Base-by-base conservation (phyloP, 2,113 vertebrate genomes). In the Thryonomys swinderianus region DNA sequence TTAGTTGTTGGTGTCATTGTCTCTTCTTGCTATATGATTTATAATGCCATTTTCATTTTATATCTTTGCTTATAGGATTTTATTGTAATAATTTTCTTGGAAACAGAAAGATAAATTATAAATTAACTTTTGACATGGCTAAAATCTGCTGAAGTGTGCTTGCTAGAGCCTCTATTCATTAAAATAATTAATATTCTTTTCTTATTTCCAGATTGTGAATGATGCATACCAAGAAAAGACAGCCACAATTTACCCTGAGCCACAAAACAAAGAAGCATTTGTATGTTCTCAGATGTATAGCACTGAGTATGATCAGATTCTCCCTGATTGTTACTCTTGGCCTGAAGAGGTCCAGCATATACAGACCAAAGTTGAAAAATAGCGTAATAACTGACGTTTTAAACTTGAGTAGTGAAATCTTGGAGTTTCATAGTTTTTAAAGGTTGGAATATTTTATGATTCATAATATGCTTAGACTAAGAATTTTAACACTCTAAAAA, bases 251-350 rank as follows among this genome's bases (percentile, higher is more conserved):
- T 98, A 97, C 10, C 99, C 99, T 12, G 99, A 99, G 97, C 99
- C 99, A 5, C 96, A 97, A 69, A 98, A 99, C 98, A 99, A 99
- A 90, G 98, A 99, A 90, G 99, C 98, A 0, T 98, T 99, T 62
- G 96, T 99, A 93, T 97, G 94, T 86, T 99, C 99, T 2, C 98
- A 99, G 64, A 95, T 99, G 95, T 99, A 99, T 80, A 99, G 96
- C 64, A 99, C 99, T 0, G 98, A 99, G 40, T 99, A 99, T 42
- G 99, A 99, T 17, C 98, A 98, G 93, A 99, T 99, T 84, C 95
- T 98, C 40, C 98, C 98, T 40, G 99, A 99, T 96, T 98, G 99
- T 21, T 99, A 99, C 57, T 59, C 97, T 92, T 99, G 99, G 99
- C 99, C 99, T 2, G 97, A 99, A 85, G 98, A 99, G 79, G 98